phyloP scores from a whole-genome alignment of 1,140 invertebrate genomes.

The Tetragnatha versicolor region DNA sequence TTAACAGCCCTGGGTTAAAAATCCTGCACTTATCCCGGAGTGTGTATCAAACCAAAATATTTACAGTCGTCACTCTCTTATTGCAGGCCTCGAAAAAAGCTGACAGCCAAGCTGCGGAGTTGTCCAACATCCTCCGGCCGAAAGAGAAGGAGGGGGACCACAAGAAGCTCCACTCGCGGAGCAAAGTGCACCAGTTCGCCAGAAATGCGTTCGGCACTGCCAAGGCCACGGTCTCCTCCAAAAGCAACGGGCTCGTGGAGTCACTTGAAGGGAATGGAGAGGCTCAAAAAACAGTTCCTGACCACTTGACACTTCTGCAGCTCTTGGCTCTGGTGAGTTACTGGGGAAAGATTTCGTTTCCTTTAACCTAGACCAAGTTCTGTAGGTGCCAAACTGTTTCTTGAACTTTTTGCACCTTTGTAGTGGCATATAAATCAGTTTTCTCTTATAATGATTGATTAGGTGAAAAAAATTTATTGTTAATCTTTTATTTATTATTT shows the following conservation, averaged over 20 bases:
- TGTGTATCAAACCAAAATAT: no score
- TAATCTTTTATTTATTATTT: neutral
- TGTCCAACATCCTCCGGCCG: constrained; percentile 41
- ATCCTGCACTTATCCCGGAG: no score
- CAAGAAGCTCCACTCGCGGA: constrained; percentile 44
- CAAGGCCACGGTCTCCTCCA: constrained; percentile 30
- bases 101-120: constrained; percentile 44
- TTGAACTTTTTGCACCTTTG: no score
- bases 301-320: constrained; percentile 70
- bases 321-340: constrained; percentile 72
- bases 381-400: no score
- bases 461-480: neutral
- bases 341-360: no score
- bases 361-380: no score
- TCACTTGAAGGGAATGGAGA: neutral
- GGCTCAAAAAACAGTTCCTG: constrained; percentile 10
- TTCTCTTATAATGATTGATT: no score
- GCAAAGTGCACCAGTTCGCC: constrained; percentile 45
- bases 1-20: no score
- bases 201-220: constrained; percentile 40
- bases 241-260: constrained; percentile 8
- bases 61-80: neutral
- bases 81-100: constrained; percentile 49
- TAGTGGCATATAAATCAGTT: no score
- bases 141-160: constrained; percentile 33